Conservation (phyloP, 2,888 invertebrate genomes). For the Torymus auratus region DNA sequence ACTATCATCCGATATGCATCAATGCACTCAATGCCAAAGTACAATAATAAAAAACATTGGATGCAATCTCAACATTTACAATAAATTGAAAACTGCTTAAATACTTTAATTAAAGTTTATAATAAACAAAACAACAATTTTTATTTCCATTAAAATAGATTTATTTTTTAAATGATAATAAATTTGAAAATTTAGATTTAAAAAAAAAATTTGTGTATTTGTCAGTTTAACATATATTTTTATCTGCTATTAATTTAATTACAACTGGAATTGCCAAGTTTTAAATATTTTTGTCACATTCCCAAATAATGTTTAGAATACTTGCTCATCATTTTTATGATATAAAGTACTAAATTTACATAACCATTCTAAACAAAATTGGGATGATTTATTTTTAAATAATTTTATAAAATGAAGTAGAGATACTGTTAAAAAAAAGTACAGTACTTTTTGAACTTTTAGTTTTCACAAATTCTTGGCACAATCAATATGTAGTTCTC, state of each 20-base stretch:
- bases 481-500: constrained; percentile 67
- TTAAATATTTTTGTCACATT: constrained; percentile 24
- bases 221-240: background rate
- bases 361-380: no score
- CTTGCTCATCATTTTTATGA: background rate
- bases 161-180: background rate
- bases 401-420: background rate
- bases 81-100: no score
- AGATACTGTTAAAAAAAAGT: background rate
- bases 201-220: constrained; percentile 3
- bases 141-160: no score
- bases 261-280: constrained; percentile 22
- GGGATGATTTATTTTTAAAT: background rate
- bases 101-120: no score
- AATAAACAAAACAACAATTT: no score
- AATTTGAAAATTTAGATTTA: background rate
- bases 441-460: constrained; percentile 19
- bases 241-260: constrained; percentile 10
- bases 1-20: background rate
- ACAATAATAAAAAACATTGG: background rate
- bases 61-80: no score
- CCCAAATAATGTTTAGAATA: background rate
- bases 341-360: background rate
- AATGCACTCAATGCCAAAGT: background rate
- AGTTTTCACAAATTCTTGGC: constrained; percentile 64